Evolutionary conservation across 1,140 invertebrate species (phyloP).

Genomic region (Onthophagus taurus): DNA sequence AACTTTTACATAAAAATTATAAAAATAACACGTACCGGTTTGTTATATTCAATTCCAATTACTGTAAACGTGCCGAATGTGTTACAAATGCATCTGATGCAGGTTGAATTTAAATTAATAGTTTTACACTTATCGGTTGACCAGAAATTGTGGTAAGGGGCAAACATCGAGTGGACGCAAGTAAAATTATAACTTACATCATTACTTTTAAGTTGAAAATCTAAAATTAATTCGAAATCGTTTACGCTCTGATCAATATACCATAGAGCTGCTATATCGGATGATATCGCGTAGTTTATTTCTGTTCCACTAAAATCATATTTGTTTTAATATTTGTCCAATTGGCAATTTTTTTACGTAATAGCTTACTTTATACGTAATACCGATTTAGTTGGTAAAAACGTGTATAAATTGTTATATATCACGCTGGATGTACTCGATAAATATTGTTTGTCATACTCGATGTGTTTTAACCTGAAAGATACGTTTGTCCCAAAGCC

Average conservation of each 20-base stretch:
- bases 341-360: no score
- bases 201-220: conserved; percentile 2
- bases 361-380: conserved; percentile 3
- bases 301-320: conserved; percentile 6
- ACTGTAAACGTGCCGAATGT: conserved; percentile 9
- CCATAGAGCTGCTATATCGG: conserved; percentile 4
- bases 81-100: conserved; percentile 4
- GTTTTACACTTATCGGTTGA: not conserved
- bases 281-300: conserved; percentile 7
- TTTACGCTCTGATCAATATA: conserved; percentile 1
- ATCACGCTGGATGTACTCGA: not conserved
- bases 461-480: not conserved
- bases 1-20: no score
- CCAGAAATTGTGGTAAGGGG: conserved; percentile 5
- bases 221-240: not conserved
- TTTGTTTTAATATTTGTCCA: no score
- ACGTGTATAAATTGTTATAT: conserved; percentile 7
- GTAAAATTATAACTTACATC: not conserved
- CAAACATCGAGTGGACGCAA: conserved; percentile 3
- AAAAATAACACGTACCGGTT: not conserved
- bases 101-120: not conserved
- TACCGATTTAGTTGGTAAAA: not conserved
- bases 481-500: not conserved
- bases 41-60: not conserved
- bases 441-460: conserved; percentile 7